Conservation (phyloP, 2,797 vertebrate species). For the Phyllotis vaccarum region DNA sequence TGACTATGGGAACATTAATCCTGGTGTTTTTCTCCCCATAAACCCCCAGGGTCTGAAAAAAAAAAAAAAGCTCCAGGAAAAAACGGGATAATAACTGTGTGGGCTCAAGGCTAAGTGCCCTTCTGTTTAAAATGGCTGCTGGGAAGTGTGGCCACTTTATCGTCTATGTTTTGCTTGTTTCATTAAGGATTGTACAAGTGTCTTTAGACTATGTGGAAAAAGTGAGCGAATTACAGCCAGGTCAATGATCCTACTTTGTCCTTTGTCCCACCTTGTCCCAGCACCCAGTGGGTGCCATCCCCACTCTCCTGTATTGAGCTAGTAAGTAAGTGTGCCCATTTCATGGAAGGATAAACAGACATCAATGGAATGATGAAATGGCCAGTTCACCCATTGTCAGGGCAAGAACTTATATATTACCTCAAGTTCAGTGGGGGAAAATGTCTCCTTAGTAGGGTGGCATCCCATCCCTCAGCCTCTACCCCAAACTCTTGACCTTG, state of each 20-base stretch:
- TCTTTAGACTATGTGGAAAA: background rate
- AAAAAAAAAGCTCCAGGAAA: background rate
- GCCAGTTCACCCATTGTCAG: background rate
- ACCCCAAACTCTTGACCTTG: background rate
- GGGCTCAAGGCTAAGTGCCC: background rate
- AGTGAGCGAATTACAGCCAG: background rate
- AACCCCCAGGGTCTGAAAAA: background rate
- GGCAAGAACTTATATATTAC: background rate
- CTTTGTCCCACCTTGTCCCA: background rate
- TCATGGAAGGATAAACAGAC: slow-evolving; percentile 3
- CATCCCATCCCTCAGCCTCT: background rate
- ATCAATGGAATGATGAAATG: background rate
- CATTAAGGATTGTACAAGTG: background rate
- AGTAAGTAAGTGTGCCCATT: background rate
- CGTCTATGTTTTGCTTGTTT: background rate
- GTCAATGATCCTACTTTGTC: background rate
- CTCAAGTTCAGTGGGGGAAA: background rate
- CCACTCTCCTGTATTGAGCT: background rate
- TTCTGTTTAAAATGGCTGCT: background rate
- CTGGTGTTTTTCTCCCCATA: background rate
- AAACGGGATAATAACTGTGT: background rate
- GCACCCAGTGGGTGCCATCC: fast-evolving
- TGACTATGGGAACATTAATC: background rate
- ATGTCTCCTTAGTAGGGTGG: background rate
- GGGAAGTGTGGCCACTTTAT: background rate